phyloP scores from a whole-genome alignment of 2,113 vertebrate genomes.

The Emydura subglobosa region DNA sequence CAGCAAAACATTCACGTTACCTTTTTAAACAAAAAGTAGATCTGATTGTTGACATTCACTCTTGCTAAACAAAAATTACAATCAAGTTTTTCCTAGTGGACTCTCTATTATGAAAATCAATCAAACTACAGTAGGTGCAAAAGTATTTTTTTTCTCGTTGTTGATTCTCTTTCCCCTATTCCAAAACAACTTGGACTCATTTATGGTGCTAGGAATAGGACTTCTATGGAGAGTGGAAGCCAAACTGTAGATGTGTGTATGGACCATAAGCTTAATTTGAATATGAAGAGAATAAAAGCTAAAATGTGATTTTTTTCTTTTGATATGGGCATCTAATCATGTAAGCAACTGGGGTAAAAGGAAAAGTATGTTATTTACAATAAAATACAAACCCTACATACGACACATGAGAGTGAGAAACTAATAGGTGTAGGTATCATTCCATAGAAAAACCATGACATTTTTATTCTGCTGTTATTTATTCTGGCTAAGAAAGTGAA shows the following conservation, averaged over 20 bases:
- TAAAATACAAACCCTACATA: too few species aligned
- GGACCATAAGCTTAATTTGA: too few species aligned
- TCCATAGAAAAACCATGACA: not conserved
- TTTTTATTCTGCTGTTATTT: not conserved
- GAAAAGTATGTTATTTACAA: not conserved
- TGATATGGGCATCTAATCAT: not conserved
- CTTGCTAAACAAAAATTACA: not conserved
- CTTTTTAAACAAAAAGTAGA: not conserved
- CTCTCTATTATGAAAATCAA: constrained; percentile 41
- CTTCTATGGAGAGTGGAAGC: too few species aligned
- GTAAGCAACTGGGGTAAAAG: not conserved
- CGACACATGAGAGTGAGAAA: not conserved
- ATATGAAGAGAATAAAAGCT: too few species aligned
- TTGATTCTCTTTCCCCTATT: not conserved
- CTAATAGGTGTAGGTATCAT: not conserved
- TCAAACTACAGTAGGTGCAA: not conserved
- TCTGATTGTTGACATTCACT: constrained; percentile 4
- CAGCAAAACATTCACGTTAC: not conserved
- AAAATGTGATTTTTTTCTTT: too few species aligned
- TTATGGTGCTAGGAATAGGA: not conserved
- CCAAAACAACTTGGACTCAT: not conserved
- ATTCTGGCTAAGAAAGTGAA: not conserved
- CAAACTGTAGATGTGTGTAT: too few species aligned
- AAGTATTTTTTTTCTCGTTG: not conserved
- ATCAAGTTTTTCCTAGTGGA: not conserved